Evolutionary conservation across 1,140 invertebrate genomes (phyloP), one percentile per base, ranked within the genome.

Genomic region (Neodiprion virginianus): DNA sequence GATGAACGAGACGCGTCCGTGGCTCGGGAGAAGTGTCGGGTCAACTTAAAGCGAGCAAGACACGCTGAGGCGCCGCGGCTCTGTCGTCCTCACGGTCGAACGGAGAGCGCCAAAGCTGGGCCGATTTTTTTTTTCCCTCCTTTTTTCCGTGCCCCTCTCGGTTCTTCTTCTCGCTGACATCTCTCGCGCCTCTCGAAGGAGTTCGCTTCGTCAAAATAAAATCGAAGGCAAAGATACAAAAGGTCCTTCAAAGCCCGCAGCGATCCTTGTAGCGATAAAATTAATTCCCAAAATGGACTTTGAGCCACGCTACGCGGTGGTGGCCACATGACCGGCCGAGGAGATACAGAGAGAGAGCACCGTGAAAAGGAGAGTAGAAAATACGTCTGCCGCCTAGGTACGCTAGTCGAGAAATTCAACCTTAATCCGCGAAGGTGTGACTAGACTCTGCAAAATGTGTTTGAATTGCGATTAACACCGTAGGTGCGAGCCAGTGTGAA

Each of bases 21-120:
- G 85, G 85, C 86, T 83, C 86, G 84, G 82, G 28, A 40, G 81
- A 85, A 81, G 84, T 88, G 86, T 88, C 86, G 83, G 83, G 82
- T 75, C 85, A 82, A 77, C 80, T 88, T 87, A 87, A 81, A 75
- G 74, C 53, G 81, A 82, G 85, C 83, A 85, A 84, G 83, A 83
- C 77, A 70, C 76, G 77, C 81, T 80, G 79, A 81, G 83, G 81
- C 82, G 82, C 81, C 81, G 82, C 80, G 79, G 81, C 79, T 86
- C 85, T 87, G 86, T 88, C 82, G 78, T 79, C 78, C 79, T 88
- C 82, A 88, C 85, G 87, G 86, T 87, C 87, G 84, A 85, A 74
- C 85, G 84, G 77, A 79, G 79, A 14, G 49, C 14, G 79, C 75
- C 77, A 79, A 72, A 66, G 14, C 67, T 69, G 67, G 67, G n/a